Base-by-base conservation (phyloP, 2,797 vertebrate species). In the Pangasius sanitwongsei region DNA sequence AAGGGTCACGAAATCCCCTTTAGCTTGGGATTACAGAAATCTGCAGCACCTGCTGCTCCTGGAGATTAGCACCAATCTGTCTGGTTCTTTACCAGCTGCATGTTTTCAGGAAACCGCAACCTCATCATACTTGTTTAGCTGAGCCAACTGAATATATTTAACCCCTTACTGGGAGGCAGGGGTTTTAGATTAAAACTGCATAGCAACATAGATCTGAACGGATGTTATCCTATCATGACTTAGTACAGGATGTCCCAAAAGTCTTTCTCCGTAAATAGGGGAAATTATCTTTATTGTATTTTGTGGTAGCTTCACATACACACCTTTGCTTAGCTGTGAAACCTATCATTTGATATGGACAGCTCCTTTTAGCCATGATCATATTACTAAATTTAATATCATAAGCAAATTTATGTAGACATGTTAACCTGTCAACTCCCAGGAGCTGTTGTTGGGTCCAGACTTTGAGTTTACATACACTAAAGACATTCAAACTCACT, bases 11-110 rank as follows among this genome's bases (percentile, higher is more conserved):
- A 92, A 93, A 94, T 95, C 92, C 93, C 89, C 89, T 93, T 89
- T 55, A 86, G 50, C 61, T 28, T 80, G 86, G 92, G 94, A 96
- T 96, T 96, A 96, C 89, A 67, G 89, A 94, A 94, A 91, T 95
- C 94, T 93, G 91, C 89, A 92, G 93, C 91, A 95, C 91, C 92
- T 94, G 92, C 91, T 94, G 93, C 95, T 94, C 91, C 92, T 94
- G 90, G 81, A 93, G 95, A 96, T 96, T 95, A 96, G 90, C 88
- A 88, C 83, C 94, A 96, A 94, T 95, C 95, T 96, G 95, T 93
- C 92, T 90, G 85, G 90, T 92, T 88, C 86, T 67, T 92, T 55
- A 91, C 83, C 61, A 78, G 81, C 70, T 91, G 81, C 92, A 90
- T 89, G 78, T 86, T 80, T 86, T 69, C 90, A 85, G 85, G 11